phyloP scores from a whole-genome alignment of 2,113 vertebrate genomes.

The Erythrocercus mccallii region DNA sequence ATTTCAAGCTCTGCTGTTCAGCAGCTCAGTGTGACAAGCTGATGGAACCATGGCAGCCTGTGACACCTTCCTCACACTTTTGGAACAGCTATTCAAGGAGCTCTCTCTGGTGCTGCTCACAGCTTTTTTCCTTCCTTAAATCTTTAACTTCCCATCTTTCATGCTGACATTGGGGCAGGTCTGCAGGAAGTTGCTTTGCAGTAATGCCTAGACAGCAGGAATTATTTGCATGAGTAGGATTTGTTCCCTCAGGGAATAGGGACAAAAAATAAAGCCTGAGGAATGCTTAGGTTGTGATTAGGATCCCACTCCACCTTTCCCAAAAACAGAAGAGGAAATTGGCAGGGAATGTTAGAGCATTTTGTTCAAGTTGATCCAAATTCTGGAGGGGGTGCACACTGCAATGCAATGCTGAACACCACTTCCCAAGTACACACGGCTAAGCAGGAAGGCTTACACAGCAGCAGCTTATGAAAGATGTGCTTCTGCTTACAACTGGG shows the following conservation, averaged over 20 bases:
- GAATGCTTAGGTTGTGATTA: not conserved
- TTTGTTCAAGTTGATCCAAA: not conserved
- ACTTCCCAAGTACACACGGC: not conserved
- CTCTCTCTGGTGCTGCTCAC: not conserved
- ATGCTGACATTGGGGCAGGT: not conserved
- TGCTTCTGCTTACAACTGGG: not conserved
- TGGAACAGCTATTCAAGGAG: not conserved
- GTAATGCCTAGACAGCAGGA: not conserved
- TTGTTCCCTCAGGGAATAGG: not conserved
- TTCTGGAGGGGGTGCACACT: not conserved
- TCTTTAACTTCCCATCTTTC: not conserved
- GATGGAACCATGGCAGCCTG: not conserved
- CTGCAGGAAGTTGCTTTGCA: not conserved
- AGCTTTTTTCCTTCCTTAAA: not conserved
- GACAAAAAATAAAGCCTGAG: not conserved
- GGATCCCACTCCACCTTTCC: not conserved
- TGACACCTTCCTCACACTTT: not conserved
- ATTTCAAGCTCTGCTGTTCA: conserved; percentile 10
- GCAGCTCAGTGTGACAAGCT: not conserved
- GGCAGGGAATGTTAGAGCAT: not conserved
- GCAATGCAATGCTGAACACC: not conserved
- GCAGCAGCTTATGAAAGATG: not conserved
- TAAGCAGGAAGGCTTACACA: not conserved
- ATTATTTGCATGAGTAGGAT: not conserved
- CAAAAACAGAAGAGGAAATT: not conserved